Evolutionary conservation across 2,888 invertebrate genomes (phyloP), one percentile per base, ranked within the genome.

Genomic region (Ennomos erosarius): DNA sequence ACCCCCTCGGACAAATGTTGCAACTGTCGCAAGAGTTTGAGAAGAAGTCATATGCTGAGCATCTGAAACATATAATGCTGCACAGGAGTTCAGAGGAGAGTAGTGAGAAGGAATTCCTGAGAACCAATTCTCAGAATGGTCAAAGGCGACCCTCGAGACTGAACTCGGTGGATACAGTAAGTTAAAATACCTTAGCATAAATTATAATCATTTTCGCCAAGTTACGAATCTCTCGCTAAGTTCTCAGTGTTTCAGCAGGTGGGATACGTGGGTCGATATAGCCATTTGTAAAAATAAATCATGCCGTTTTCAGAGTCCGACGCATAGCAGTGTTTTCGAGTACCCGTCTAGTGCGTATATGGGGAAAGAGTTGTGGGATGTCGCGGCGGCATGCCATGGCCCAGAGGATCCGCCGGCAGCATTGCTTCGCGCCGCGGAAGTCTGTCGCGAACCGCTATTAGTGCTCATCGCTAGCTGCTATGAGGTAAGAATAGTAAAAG

Each of bases 341-440:
- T 86, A 87, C 63, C 84, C 90, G 0, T 74, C 88, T 35, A 87
- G 88, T 62, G 85, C 90, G 35, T 83, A 84, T 57, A 75, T 88
- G 76, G 82, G 84, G 9, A 84, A 88, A 0, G 93, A 93, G 74
- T 75, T 95, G 49, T 93, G 95, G 92, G 93, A 94, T 68, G 93
- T 93, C 58, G 92, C 95, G 52, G 93, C 95, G 11, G 93, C 93
- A 37, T 95, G 95, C 68, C 95, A 95, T 74, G 94, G 95, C 39
- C 95, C 95, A 47, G 94, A 94, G 63, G 95, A 95, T 83, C 95
- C 95, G 10, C 95, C 95, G 0, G 94, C 94, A 10, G 94, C 95
- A 9, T 78, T 96, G 34, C 76, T 95, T 11, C 92, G 93, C 10
- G 94, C 95, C 6, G 94, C 95, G 0, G 90, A 92, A 37, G 69